A percentile compares a stretch with the other conserved stretches of the same genome.
phyloP scores from a whole-genome alignment of 2,797 vertebrate genomes.

The Menidia menidia region DNA sequence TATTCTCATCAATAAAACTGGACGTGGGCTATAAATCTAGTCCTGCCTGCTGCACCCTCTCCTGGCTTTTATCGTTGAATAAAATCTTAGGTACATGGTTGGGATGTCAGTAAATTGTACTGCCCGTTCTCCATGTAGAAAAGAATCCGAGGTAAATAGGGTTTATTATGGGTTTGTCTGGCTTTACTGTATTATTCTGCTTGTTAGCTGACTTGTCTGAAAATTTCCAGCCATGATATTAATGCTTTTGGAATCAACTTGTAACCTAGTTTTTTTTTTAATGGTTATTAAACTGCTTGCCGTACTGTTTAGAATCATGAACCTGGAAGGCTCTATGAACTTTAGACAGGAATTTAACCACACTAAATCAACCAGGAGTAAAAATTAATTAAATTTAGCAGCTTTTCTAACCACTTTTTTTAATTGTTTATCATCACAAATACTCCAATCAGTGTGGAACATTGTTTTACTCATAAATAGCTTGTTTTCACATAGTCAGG shows the following conservation, averaged over 20 bases:
- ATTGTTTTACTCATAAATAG: conserved; percentile 3
- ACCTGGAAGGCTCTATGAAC: not conserved
- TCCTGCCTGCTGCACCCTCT: conserved; percentile 2
- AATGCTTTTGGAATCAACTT: too few relatives aligned
- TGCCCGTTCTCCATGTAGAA: conserved; percentile 3
- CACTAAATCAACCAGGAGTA: not conserved
- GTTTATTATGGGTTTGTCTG: not conserved
- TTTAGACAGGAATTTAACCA: too few relatives aligned
- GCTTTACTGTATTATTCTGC: conserved; percentile 9
- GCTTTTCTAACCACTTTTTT: not conserved
- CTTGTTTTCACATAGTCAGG: conserved; percentile 1
- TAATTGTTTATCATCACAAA: not conserved
- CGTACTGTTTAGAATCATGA: too few relatives aligned
- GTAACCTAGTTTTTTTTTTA: too few relatives aligned
- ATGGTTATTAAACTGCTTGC: too few relatives aligned
- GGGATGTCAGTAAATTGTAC: conserved; percentile 23
- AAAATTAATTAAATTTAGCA: conserved; percentile 11
- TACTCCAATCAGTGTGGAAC: conserved; percentile 11
- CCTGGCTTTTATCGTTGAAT: conserved; percentile 23
- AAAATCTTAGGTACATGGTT: conserved; percentile 16
- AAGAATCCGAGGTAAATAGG: conserved; percentile 3
- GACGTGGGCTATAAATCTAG: conserved; percentile 3
- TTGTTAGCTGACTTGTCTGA: conserved; percentile 7
- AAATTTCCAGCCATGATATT: not conserved
- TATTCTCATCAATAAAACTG: conserved; percentile 14